These are phyloP conservation scores for Clinocottus analis DNA, from an alignment of 2,113 vertebrate genomes.

Conservation along the genomic window DNA sequence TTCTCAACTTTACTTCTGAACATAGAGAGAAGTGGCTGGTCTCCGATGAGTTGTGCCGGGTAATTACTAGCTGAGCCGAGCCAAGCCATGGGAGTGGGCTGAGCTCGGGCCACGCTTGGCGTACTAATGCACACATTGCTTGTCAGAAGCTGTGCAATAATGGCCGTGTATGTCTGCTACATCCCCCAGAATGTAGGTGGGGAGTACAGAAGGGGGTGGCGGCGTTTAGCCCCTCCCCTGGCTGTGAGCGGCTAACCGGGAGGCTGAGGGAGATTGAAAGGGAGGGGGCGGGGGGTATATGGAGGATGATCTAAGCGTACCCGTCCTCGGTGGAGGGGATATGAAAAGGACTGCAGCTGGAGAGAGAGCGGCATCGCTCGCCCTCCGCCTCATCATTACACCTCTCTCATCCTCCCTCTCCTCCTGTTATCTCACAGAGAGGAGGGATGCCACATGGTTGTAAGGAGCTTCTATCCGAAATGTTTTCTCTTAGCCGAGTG, in stretches of 20 bases:
- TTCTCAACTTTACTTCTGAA: conserved; percentile 20
- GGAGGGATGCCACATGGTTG: conserved; percentile 57
- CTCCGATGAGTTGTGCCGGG: conserved; percentile 53
- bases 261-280: neutral
- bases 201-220: conserved; percentile 6
- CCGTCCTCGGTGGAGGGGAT: conserved; percentile 28
- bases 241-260: conserved; percentile 31
- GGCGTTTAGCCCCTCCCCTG: neutral
- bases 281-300: neutral
- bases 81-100: conserved; percentile 50
- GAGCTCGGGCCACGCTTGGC: conserved; percentile 53
- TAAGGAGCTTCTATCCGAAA: conserved; percentile 44
- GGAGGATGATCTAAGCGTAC: conserved; percentile 56
- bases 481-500: conserved; percentile 48
- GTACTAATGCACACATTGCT: conserved; percentile 74
- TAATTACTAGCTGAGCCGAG: conserved; percentile 69
- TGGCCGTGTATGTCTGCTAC: conserved; percentile 45
- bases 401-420: conserved; percentile 57
- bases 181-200: conserved; percentile 43
- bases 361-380: conserved; percentile 55
- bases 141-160: conserved; percentile 58
- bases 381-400: conserved; percentile 48
- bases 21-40: conserved; percentile 45
- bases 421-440: conserved; percentile 61
- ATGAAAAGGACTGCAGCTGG: conserved; percentile 57